Evolutionary conservation across 2,113 vertebrate species (phyloP).

Genomic region (Manacus vitellinus): DNA sequence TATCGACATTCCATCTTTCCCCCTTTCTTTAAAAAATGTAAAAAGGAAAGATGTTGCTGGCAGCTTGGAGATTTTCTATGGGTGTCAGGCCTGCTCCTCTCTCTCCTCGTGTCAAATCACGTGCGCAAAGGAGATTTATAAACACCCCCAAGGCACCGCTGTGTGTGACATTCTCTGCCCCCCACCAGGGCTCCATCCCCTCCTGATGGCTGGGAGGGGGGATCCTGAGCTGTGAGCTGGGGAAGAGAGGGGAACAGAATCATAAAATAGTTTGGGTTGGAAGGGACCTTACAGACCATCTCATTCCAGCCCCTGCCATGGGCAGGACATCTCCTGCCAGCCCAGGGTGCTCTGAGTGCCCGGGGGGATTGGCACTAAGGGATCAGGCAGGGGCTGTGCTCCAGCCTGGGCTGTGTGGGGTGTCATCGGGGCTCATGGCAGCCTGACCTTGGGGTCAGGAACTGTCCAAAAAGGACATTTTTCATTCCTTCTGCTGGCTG

Average conservation of each 20-base stretch:
- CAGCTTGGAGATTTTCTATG: neutral
- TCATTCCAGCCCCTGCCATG: neutral
- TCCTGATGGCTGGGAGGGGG: neutral
- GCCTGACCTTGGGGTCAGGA: neutral
- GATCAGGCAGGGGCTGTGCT: neutral
- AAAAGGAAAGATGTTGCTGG: neutral
- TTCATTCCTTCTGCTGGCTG: neutral
- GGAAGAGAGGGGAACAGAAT: neutral
- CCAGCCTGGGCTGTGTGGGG: neutral
- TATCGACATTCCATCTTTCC: neutral
- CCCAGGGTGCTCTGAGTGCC: neutral
- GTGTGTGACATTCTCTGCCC: neutral
- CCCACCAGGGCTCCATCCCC: accelerated
- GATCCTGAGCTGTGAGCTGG: neutral
- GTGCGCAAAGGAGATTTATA: neutral
- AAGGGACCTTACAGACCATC: neutral
- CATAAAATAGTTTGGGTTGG: neutral
- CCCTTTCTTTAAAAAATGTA: neutral
- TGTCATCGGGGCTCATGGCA: neutral
- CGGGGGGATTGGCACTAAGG: neutral
- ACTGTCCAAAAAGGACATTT: neutral
- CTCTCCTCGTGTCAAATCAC: neutral
- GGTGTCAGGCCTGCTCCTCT: neutral
- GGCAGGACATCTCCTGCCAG: neutral
- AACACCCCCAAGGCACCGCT: accelerated